Base-by-base conservation (phyloP, 2,797 vertebrate species). In the Pempheris klunzingeri region DNA sequence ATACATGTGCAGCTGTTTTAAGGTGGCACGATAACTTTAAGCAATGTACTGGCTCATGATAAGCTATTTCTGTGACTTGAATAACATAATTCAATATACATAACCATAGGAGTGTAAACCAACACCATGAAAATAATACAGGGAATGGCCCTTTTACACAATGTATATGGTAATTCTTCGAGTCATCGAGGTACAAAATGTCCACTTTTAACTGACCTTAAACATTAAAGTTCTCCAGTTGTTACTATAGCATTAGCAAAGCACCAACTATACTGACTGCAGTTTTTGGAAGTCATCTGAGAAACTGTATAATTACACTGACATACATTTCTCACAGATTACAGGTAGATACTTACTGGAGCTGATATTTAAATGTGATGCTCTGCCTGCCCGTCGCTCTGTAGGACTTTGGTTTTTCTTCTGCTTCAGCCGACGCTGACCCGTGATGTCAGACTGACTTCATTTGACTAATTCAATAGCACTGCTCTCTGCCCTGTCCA, bases 401-500 rank as follows among this genome's bases (percentile, higher is more conserved):
- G 60, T 10, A 41, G 63, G 82, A 80, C 79, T 83, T 87, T 44
- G 58, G 73, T 67, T 52, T 70, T 59, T 78, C 49, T 50, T 69
- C 60, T 78, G 62, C 49, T 77, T 79, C 77, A 44, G 65, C 74
- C 9, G 68, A 86, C 74, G n/a, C 88, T 87, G 83, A 83, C 85
- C 68, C 72, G 64, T 93, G 92, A 94, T 81, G 87, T 93, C 91
- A 92, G 61, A 78, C 74, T 50, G 18, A 84, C 84, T 83, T 91
- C 67, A 94, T 94, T 94, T 94, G 90, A 91, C 91, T 94, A 92
- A 94, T 83, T 93, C 83, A 93, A 94, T 94, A 92, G 92, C 39
- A 76, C 26, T 0, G 24, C 67, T 76, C 74, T 69, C 74, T 67
- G 76, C 36, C 57, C 60, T 24, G 39, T 77, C 44, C 58, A 41